Base-by-base conservation (phyloP, 2,797 vertebrate species). In the Urosaurus nigricauda region DNA sequence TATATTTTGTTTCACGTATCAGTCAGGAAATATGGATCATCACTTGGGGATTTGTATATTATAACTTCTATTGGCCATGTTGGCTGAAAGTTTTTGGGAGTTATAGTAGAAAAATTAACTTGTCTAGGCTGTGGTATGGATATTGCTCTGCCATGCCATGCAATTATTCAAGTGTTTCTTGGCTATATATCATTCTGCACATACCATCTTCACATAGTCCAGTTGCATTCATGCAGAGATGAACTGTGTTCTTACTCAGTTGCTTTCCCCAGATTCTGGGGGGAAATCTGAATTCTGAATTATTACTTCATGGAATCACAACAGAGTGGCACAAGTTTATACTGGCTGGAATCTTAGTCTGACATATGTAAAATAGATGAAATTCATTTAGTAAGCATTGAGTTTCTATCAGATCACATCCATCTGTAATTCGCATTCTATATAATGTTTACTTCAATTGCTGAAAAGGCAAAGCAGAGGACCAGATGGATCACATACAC, bases 391-490 rank as follows among this genome's bases (percentile, higher is more conserved):
- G 26, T 83, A 89, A 89, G 56, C 1, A 35, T 8, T 87, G 85
- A 56, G 71, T 79, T 73, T 89, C 40, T 51, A 35, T 83, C 86
- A 65, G 4, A 60, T 91, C 86, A 70, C 35, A 71, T 40, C 8
- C 0, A 65, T 79, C 14, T 79, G 84, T 37, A 58, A 43, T 56
- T 53, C 68, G 24, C n/a, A 65, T 86, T 60, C 56, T 71, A 56
- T 88, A 40, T 0, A 16, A 80, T 24, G 85, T 35, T 5, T 56
- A 82, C 86, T 92, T 89, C 86, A 73, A 65, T 73, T 56, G 37
- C 65, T 88, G 80, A 77, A 40, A 58, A 83, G 73, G 84, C 24
- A 91, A 80, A 91, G 80, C 2, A 91, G 83, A 83, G 11, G 79
- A 90, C 68, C 40, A 90, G 56, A 81, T 77, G 85, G 21, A 89